Conservation (phyloP, 2,888 invertebrate species). For the Hirtodrosophila alboralis region DNA sequence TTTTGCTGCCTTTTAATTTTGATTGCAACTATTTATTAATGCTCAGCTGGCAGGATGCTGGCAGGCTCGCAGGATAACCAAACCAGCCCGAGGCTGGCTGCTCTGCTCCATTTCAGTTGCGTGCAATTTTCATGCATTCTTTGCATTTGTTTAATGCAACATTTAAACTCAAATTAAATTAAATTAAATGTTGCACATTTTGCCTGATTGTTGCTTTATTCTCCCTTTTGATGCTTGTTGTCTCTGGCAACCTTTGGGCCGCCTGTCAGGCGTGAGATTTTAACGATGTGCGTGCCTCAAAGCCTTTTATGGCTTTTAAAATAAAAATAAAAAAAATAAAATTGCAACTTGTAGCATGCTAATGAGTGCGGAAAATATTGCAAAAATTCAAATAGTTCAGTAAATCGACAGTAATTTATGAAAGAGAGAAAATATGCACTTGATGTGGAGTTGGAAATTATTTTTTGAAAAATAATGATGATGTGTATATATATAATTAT, state of each 20-base stretch:
- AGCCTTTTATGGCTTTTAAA: constrained; percentile 2
- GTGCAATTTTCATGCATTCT: constrained; percentile 39
- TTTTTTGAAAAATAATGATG: no score
- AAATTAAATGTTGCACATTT: constrained; percentile 30
- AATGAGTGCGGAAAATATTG: constrained; percentile 36
- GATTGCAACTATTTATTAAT: constrained; percentile 76
- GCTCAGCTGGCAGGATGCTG: constrained; percentile 43
- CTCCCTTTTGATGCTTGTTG: constrained; percentile 36
- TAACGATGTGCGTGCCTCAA: constrained; percentile 62
- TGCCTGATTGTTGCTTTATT: constrained; percentile 40
- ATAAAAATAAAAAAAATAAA: constrained; percentile 7
- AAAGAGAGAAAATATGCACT: no score
- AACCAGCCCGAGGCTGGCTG: constrained; percentile 21
- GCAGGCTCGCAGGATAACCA: constrained; percentile 34
- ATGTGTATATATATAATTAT: no score
- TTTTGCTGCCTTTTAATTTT: constrained; percentile 71
- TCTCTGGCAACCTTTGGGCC: constrained; percentile 41
- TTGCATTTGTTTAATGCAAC: constrained; percentile 34
- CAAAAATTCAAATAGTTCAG: background rate
- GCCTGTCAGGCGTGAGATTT: constrained; percentile 65
- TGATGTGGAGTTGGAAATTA: no score
- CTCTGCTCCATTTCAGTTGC: constrained; percentile 67
- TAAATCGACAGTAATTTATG: background rate
- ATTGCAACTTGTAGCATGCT: constrained; percentile 16
- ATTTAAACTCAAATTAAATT: constrained; percentile 46